A percentile compares a stretch with the other conserved stretches of the same genome.
phyloP scores from a whole-genome alignment of 2,113 vertebrate genomes.

The Oxyruncus cristatus region DNA sequence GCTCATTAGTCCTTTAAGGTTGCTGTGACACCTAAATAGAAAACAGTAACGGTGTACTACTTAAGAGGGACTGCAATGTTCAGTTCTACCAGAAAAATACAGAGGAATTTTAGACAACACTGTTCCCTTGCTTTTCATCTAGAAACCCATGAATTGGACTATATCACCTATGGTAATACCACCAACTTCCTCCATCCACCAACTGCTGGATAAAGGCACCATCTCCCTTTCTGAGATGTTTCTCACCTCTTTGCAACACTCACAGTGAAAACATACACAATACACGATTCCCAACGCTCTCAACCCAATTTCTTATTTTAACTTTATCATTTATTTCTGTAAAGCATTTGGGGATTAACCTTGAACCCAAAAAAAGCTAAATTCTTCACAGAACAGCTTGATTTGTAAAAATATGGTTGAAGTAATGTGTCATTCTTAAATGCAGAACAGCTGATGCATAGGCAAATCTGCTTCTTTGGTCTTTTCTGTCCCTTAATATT shows the following conservation, averaged over 20 bases:
- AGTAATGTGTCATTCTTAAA: neutral
- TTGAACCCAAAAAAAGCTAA: neutral
- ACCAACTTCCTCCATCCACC: neutral
- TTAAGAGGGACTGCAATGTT: neutral
- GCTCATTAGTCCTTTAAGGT: neutral
- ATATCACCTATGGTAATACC: neutral
- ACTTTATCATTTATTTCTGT: slow-evolving; percentile 13
- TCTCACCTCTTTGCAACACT: neutral
- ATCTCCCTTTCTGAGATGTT: neutral
- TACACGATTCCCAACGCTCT: neutral
- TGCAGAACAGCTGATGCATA: neutral
- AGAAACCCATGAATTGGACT: neutral
- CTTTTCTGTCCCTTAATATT: neutral
- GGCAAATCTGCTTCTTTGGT: neutral
- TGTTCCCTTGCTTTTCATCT: neutral
- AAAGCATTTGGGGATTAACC: slow-evolving; percentile 22
- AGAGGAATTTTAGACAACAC: neutral
- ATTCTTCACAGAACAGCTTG: neutral
- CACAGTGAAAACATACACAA: neutral
- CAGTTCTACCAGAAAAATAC: neutral
- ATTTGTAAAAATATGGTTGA: neutral
- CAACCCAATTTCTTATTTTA: slow-evolving; percentile 41
- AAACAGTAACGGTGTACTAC: neutral
- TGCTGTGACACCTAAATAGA: neutral
- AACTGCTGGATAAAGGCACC: neutral